Base-by-base conservation (phyloP, 2,888 invertebrate species). In the Callyntrura sp. region DNA sequence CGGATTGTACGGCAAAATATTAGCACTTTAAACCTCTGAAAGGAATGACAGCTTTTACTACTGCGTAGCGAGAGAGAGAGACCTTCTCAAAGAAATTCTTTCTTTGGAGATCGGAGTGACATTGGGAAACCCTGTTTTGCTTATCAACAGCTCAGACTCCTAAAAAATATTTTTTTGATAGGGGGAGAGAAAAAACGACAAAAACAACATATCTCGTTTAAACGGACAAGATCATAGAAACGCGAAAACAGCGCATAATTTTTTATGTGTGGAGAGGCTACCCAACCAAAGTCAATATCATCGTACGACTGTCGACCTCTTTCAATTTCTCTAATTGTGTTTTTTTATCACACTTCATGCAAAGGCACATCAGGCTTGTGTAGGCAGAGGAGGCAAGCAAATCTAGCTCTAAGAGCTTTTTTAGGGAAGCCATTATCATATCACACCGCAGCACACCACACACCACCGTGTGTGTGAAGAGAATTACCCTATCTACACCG, bases 21-120 rank as follows among this genome's bases (percentile, higher is more conserved):
- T 14, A 68, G 43, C n/a, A 68, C 68, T 68, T 68, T 68, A 43
- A 73, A n/a, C n/a, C n/a, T n/a, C n/a, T n/a, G n/a, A 73, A 28
- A 78, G 55, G 12, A n/a, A 68, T 11, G 5, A n/a, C 25, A n/a
- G n/a, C n/a, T n/a, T n/a, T n/a, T 6, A 28, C 28, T 8, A 14
- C n/a, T 8, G 14, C 6, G 68, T 14, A 68, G 28, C 3, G 2
- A 60, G 17, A 11, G 20, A 20, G 6, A 20, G 20, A 60, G 0
- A 60, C 3, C 57, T n/a, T n/a, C n/a, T n/a, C n/a, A n/a, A n/a
- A n/a, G 20, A 60, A 45, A 45, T 45, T 11, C 45, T 8, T 11
- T 8, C 11, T 45, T 45, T 45, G 5, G 45, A 11, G 45, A 8
- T 5, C 45, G 45, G 5, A 45, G 45, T 45, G 11, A 11, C 17